phyloP scores from a whole-genome alignment of 1,140 invertebrate genomes.

The Drosophila bocqueti region DNA sequence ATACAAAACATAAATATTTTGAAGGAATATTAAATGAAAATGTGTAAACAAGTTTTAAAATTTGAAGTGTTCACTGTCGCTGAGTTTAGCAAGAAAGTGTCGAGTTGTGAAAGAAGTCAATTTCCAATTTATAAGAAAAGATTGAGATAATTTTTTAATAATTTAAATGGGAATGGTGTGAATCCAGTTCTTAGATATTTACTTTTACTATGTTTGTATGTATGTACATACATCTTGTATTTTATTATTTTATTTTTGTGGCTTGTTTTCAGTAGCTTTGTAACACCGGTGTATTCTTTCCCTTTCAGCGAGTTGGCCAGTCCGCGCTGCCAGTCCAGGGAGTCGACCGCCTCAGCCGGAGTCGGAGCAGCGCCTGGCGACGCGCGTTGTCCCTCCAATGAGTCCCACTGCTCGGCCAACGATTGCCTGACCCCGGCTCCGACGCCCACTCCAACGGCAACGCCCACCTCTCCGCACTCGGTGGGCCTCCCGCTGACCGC shows the following conservation, averaged over 20 bases:
- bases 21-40: not conserved
- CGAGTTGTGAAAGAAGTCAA: too few relatives aligned
- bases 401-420: conserved; percentile 89
- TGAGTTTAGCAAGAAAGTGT: not conserved
- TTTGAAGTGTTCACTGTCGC: not conserved
- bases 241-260: not conserved
- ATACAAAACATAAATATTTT: not conserved
- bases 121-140: not conserved
- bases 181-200: not conserved
- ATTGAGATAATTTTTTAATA: not conserved
- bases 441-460: conserved; percentile 85
- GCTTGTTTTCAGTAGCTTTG: not conserved
- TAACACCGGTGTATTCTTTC: not conserved
- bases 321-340: conserved; percentile 91
- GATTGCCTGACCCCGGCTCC: conserved; percentile 86
- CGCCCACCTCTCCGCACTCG: conserved; percentile 83
- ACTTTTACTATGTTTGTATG: too few relatives aligned
- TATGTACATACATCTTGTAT: too few relatives aligned
- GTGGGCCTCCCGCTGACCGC: conserved; percentile 86
- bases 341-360: conserved; percentile 88
- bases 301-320: conserved; percentile 90
- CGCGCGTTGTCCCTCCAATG: conserved; percentile 88
- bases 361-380: conserved; percentile 42
- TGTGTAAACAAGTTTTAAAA: not conserved
- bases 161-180: not conserved